These are phyloP conservation scores for Ptychochromis oligacanthus DNA, from an alignment of 2,113 vertebrate species.

Conservation along the genomic window DNA sequence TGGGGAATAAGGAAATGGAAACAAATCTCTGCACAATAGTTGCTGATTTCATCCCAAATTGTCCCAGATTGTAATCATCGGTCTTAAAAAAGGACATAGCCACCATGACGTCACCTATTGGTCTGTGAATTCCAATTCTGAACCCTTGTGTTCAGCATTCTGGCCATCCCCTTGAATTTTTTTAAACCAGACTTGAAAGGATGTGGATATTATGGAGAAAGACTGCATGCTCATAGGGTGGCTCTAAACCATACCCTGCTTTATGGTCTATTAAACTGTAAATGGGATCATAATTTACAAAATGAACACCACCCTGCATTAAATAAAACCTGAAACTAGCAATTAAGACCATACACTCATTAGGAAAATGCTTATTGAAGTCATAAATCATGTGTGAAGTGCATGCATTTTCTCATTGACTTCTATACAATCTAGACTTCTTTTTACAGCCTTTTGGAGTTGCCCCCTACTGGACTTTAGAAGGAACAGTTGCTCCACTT, in stretches of 20 bases:
- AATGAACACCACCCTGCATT: neutral
- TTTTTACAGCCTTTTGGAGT: neutral
- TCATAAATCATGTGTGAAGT: neutral
- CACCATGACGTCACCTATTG: neutral
- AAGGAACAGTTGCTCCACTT: neutral
- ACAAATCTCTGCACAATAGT: neutral
- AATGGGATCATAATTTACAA: neutral
- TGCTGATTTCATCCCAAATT: slow-evolving; percentile 8
- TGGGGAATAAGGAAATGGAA: neutral
- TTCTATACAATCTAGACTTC: neutral
- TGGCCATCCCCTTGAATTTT: neutral
- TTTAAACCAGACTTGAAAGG: neutral
- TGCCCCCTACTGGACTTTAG: neutral
- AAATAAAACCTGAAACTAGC: neutral
- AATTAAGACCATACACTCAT: neutral
- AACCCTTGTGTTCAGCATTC: neutral
- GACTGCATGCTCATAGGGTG: neutral
- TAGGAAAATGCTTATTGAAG: neutral
- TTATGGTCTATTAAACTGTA: neutral
- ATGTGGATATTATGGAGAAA: neutral
- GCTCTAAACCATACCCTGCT: neutral
- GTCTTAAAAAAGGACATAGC: neutral
- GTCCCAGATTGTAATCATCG: neutral
- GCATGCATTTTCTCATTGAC: neutral
- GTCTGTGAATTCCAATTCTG: neutral